A percentile compares a stretch with the other conserved stretches of the same genome.
phyloP scores from a whole-genome alignment of 2,113 vertebrate genomes.

The Anolis sagrei region DNA sequence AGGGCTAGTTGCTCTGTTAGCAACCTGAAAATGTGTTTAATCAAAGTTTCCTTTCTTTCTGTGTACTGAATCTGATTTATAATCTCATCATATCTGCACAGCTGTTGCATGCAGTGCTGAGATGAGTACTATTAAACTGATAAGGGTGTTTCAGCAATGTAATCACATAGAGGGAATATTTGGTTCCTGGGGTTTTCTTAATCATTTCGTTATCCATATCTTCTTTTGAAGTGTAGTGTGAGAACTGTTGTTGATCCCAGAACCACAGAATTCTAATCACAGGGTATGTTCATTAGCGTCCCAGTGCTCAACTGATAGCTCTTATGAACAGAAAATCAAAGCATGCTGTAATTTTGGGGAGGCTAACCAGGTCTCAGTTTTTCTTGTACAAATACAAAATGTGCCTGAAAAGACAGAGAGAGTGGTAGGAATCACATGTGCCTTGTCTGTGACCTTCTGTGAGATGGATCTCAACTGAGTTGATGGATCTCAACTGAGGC shows the following conservation, averaged over 20 bases:
- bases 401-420: neutral
- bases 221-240: neutral
- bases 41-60: neutral
- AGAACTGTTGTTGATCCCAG: neutral
- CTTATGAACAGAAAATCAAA: neutral
- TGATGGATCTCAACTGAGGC: slow-evolving; percentile 1
- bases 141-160: neutral
- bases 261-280: neutral
- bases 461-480: no score
- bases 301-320: neutral
- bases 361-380: neutral
- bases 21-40: neutral
- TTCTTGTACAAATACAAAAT: neutral
- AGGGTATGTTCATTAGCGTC: neutral
- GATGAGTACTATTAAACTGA: neutral
- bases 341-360: slow-evolving; percentile 1
- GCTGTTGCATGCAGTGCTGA: neutral
- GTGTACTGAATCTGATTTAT: neutral
- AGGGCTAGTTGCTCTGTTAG: neutral
- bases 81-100: neutral
- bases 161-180: neutral
- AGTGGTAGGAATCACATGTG: neutral
- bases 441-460: neutral
- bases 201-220: neutral
- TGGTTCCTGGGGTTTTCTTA: neutral